These are phyloP conservation scores for Phoxinus dragarum DNA, from an alignment of 2,797 vertebrate species.

Conservation along the genomic window DNA sequence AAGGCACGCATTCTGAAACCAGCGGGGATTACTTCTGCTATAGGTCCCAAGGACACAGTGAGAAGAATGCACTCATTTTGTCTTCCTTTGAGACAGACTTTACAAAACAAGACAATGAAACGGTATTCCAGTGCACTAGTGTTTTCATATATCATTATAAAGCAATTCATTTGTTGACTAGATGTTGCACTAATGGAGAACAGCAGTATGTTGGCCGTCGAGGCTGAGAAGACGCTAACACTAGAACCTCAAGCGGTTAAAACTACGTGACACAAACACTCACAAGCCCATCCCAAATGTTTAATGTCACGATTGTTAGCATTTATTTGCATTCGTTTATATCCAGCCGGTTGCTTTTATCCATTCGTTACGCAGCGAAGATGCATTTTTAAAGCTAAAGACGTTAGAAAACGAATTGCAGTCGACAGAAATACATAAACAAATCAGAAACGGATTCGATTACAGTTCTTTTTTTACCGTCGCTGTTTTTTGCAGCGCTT, in stretches of 20 bases:
- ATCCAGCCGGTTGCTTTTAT: not conserved
- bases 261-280: not conserved
- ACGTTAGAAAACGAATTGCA: not conserved
- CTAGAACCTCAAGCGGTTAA: not conserved
- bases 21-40: slow-evolving; percentile 42
- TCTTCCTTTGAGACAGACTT: slow-evolving; percentile 1
- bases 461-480: not conserved
- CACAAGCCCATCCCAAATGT: not conserved
- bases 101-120: not conserved
- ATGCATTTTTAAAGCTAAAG: not conserved
- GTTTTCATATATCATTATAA: not conserved
- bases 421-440: not conserved
- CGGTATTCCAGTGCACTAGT: not conserved
- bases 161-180: not conserved
- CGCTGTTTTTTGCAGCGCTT: not conserved
- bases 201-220: not conserved
- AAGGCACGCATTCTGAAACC: slow-evolving; percentile 24
- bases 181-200: not conserved
- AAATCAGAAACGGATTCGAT: not conserved
- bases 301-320: not conserved
- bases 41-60: not conserved
- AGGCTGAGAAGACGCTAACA: not conserved
- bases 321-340: not conserved
- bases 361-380: not conserved
- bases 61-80: not conserved